A percentile compares a stretch with the other conserved stretches of the same genome.
These are phyloP conservation scores for Umimayanthus chanpuru DNA, from an alignment of 92 coral and sea anemone species.

Conservation along the genomic window DNA sequence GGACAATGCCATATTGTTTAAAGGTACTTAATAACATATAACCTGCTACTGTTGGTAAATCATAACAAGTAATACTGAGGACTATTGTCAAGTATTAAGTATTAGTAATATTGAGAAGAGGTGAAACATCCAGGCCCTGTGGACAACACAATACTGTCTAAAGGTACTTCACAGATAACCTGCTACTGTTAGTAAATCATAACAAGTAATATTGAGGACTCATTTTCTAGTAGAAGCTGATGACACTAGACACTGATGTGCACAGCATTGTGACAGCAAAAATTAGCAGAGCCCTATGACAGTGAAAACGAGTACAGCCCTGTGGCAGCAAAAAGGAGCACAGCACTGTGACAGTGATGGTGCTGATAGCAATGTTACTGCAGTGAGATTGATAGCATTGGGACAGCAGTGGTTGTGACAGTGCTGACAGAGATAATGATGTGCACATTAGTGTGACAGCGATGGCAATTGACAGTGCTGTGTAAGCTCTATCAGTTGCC, in stretches of 20 bases:
- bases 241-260: no score
- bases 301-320: no score
- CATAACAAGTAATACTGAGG: background rate
- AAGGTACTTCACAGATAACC: conserved; percentile 52
- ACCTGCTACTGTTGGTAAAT: background rate
- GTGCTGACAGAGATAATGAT: no score
- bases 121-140: conserved; percentile 92
- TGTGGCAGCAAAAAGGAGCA: no score
- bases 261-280: no score
- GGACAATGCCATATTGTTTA: conserved; percentile 85
- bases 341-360: background rate
- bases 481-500: no score
- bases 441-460: no score
- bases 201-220: background rate
- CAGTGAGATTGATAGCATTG: no score
- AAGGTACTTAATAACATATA: conserved; percentile 52
- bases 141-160: conserved; percentile 85
- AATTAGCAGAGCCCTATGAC: no score
- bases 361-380: no score
- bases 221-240: background rate
- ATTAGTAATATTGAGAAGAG: conserved; percentile 45
- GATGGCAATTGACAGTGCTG: no score
- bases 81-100: background rate
- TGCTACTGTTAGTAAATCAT: background rate
- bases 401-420: no score